Conservation (phyloP, 2,797 vertebrate genomes). For the Typhlichthys subterraneus region DNA sequence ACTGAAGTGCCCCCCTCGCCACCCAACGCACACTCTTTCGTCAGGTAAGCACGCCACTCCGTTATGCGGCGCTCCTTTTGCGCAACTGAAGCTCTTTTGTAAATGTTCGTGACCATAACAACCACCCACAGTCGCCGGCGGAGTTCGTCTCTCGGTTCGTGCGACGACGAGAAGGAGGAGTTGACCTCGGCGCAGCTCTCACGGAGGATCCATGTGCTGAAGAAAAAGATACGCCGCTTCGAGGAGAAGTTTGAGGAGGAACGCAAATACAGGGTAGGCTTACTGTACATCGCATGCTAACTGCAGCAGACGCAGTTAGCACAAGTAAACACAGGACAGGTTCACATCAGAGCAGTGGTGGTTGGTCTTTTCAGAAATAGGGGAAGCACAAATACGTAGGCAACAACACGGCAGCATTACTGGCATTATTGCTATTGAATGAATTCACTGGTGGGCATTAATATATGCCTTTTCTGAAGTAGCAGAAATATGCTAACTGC, state of each 20-base stretch:
- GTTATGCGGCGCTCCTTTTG: background rate
- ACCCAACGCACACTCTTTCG: constrained; percentile 92
- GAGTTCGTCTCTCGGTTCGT: constrained; percentile 91
- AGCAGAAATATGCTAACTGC: too few species aligned
- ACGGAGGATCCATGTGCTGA: constrained; percentile 91
- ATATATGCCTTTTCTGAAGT: too few species aligned
- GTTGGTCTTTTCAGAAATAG: too few species aligned
- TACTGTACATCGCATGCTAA: too few species aligned
- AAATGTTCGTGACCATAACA: background rate
- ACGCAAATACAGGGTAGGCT: constrained; percentile 90
- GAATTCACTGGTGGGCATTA: too few species aligned
- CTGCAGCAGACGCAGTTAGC: too few species aligned
- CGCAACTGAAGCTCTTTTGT: background rate
- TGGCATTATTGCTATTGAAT: too few species aligned
- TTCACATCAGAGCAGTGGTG: too few species aligned
- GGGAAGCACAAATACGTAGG: too few species aligned
- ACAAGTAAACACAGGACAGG: too few species aligned
- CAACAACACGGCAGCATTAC: too few species aligned
- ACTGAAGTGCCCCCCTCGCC: constrained; percentile 97
- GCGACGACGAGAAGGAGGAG: constrained; percentile 89
- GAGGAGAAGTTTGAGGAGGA: constrained; percentile 97
- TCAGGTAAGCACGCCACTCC: constrained; percentile 79
- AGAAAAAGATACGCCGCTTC: constrained; percentile 94
- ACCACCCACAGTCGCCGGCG: constrained; percentile 81
- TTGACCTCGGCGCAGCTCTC: constrained; percentile 91